Evolutionary conservation across 2,888 invertebrate genomes (phyloP).

Genomic region (Aethes cnicana): DNA sequence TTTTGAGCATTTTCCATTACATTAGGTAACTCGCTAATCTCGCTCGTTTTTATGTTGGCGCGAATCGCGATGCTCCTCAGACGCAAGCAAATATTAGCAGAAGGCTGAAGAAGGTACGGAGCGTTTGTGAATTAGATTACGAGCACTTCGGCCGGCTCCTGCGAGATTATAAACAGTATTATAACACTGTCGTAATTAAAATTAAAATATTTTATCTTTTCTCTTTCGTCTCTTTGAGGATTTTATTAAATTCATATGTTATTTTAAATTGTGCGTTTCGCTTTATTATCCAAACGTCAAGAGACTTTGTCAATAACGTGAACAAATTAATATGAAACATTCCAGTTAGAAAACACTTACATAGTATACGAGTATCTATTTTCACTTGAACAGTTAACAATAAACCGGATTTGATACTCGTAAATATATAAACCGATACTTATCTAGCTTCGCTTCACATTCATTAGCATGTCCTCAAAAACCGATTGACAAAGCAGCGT

Average conservation of each 20-base stretch:
- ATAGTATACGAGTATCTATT: too few species aligned
- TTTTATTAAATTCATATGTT: too few species aligned
- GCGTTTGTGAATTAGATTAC: slow-evolving; percentile 55
- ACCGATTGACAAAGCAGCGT: neutral
- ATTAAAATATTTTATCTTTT: slow-evolving; percentile 22
- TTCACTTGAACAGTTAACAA: too few species aligned
- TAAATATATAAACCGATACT: too few species aligned
- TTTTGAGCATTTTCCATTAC: slow-evolving; percentile 67
- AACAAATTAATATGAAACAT: too few species aligned
- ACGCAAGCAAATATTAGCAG: slow-evolving; percentile 53
- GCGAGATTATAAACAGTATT: slow-evolving; percentile 38
- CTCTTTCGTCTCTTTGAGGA: too few species aligned
- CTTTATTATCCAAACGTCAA: slow-evolving; percentile 35
- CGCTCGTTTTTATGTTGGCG: slow-evolving; percentile 47
- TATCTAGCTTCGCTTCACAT: too few species aligned
- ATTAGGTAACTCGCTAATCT: slow-evolving; percentile 65
- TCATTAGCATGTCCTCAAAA: slow-evolving; percentile 10
- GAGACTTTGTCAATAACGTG: too few species aligned
- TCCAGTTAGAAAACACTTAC: too few species aligned
- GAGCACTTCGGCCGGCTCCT: slow-evolving; percentile 32
- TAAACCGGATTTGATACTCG: too few species aligned
- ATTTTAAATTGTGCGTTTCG: slow-evolving; percentile 25
- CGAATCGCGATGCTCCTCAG: slow-evolving; percentile 35
- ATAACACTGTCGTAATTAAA: slow-evolving; percentile 34
- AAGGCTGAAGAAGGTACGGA: slow-evolving; percentile 41